These are phyloP conservation scores for Cetonia aurata DNA, from an alignment of 2,888 invertebrate species.

Conservation along the genomic window DNA sequence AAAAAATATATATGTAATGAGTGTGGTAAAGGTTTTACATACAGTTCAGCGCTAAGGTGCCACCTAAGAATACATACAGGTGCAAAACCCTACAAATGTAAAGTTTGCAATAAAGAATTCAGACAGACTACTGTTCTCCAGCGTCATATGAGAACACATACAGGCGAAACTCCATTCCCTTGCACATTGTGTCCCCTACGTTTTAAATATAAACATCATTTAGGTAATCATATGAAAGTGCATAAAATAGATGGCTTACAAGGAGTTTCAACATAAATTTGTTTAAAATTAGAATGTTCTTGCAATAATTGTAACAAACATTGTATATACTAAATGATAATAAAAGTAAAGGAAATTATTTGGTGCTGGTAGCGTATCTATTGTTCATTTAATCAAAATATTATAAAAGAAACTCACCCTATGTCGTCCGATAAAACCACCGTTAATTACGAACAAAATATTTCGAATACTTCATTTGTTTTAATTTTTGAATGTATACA, in stretches of 20 bases:
- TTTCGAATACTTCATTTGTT: too few species aligned
- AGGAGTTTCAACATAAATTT: background rate
- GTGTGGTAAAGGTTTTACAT: constrained; percentile 23
- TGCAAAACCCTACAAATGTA: constrained; percentile 23
- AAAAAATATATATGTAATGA: constrained; percentile 14
- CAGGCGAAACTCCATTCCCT: constrained; percentile 14
- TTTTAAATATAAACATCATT: constrained; percentile 17
- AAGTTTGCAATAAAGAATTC: constrained; percentile 17
- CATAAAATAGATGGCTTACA: constrained; percentile 21
- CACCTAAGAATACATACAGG: constrained; percentile 22
- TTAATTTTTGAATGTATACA: too few species aligned
- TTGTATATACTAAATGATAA: too few species aligned
- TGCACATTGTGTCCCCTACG: constrained; percentile 8
- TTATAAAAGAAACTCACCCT: too few species aligned
- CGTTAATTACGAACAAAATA: too few species aligned
- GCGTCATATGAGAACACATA: constrained; percentile 23
- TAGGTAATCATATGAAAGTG: constrained; percentile 20
- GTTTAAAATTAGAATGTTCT: background rate
- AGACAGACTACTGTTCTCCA: constrained; percentile 6
- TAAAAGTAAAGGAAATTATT: too few species aligned
- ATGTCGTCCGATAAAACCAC: too few species aligned
- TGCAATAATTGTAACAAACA: background rate
- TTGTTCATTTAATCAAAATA: too few species aligned
- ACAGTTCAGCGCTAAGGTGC: background rate
- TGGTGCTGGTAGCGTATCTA: too few species aligned